phyloP scores from a whole-genome alignment of 2,797 vertebrate genomes.

The Gambelia wislizenii region DNA sequence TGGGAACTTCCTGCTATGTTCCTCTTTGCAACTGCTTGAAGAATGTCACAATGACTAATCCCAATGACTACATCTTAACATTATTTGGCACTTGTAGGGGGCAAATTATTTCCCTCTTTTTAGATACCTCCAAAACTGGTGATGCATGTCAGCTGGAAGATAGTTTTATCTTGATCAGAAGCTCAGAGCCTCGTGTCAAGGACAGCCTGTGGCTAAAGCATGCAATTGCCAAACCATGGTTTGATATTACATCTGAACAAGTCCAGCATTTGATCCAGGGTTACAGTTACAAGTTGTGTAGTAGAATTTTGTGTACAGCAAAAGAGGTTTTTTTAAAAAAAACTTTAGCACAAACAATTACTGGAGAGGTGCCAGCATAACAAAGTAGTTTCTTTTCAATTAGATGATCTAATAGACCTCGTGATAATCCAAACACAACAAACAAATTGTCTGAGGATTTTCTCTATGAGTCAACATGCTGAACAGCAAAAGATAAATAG shows the following conservation, averaged over 20 bases:
- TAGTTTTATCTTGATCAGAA: neutral
- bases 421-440: constrained; percentile 75
- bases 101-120: neutral
- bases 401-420: constrained; percentile 77
- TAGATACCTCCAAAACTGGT: neutral
- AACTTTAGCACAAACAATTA: constrained; percentile 66
- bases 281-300: constrained; percentile 55
- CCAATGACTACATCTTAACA: neutral
- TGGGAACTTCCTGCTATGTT: no score
- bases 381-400: constrained; percentile 71
- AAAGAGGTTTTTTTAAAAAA: constrained; percentile 55
- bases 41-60: no score
- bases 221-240: constrained; percentile 5
- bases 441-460: constrained; percentile 70
- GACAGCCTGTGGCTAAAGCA: neutral
- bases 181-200: neutral
- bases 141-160: neutral
- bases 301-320: constrained; percentile 62
- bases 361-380: constrained; percentile 72
- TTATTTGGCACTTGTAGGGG: neutral
- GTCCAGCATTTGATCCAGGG: constrained; percentile 40
- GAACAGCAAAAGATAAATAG: constrained; percentile 67
- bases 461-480: constrained; percentile 55
- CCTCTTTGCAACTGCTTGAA: no score
- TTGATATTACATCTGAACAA: neutral